Evolutionary conservation across 2,113 vertebrate genomes (phyloP).

Genomic region (Spermophilus dauricus): DNA sequence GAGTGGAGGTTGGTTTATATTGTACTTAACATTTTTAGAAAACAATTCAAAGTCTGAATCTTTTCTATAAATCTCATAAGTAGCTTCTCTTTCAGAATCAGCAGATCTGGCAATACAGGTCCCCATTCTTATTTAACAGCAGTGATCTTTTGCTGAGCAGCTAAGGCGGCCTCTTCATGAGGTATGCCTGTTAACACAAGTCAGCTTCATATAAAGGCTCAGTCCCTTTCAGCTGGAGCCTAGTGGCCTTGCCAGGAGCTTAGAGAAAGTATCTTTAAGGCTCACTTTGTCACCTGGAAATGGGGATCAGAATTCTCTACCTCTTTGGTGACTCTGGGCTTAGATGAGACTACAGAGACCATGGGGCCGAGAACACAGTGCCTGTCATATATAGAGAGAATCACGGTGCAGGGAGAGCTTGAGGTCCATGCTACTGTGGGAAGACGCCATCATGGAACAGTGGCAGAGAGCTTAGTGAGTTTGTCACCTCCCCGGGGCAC

Average conservation of each 20-base stretch:
- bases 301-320: background rate
- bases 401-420: background rate
- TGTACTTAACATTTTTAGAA: background rate
- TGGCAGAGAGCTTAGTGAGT: background rate
- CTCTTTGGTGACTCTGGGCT: background rate
- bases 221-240: background rate
- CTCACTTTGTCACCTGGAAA: background rate
- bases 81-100: background rate
- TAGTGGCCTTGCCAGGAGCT: background rate
- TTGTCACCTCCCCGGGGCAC: background rate
- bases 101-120: background rate
- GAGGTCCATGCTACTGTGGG: background rate
- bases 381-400: no score
- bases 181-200: rapidly evolving
- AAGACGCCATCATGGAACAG: no score
- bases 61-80: background rate
- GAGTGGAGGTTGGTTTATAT: background rate
- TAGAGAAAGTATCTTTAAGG: background rate
- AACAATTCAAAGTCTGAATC: background rate
- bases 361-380: rapidly evolving
- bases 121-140: background rate
- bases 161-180: background rate
- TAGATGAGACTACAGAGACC: background rate
- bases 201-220: no score
- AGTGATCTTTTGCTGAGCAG: background rate